Conservation (phyloP, 2,113 vertebrate genomes). For the Odocoileus virginianus region DNA sequence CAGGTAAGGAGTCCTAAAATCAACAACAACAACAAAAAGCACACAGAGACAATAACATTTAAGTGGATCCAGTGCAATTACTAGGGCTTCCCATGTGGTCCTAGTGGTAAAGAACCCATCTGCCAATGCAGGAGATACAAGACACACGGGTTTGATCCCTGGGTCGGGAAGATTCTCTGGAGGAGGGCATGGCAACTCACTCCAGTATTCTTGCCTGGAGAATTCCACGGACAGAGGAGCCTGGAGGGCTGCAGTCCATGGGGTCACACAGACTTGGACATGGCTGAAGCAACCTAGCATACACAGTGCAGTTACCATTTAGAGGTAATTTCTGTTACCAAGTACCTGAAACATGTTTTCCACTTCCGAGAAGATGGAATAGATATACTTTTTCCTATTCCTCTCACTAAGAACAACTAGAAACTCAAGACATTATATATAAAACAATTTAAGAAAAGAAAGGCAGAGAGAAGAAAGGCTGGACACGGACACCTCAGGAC, state of each 20-base stretch:
- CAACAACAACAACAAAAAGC: not conserved
- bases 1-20: not conserved
- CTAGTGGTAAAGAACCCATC: not conserved
- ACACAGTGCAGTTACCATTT: not conserved
- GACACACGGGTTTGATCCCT: not conserved
- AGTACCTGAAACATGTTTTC: not conserved
- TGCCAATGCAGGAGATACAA: not conserved
- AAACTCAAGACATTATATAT: not conserved
- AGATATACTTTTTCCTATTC: not conserved
- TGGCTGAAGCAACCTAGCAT: not conserved
- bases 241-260: not conserved
- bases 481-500: not conserved
- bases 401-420: not conserved
- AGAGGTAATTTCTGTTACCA: not conserved
- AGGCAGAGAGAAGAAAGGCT: not conserved
- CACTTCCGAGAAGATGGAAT: not conserved
- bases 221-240: not conserved
- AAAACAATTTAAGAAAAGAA: not conserved
- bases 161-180: not conserved
- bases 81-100: not conserved
- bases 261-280: not conserved
- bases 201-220: not conserved
- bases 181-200: not conserved
- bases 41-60: not conserved
- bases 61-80: not conserved